These are phyloP conservation scores for Mesorhabditis spiculigera DNA, from an alignment of 2,888 invertebrate species.

Conservation along the genomic window DNA sequence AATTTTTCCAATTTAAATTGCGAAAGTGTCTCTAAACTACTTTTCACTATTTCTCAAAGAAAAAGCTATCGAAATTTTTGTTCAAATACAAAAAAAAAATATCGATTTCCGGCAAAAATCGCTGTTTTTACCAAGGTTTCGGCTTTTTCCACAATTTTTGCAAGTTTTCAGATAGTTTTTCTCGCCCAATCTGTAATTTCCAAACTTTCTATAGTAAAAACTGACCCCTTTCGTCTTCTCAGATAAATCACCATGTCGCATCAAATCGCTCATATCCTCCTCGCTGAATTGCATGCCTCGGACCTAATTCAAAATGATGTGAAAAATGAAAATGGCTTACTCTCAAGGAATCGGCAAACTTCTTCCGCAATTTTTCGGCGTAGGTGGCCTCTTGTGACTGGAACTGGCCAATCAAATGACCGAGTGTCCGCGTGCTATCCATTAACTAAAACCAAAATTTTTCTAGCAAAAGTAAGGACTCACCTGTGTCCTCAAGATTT, in stretches of 20 bases:
- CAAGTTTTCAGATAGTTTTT: too few species aligned
- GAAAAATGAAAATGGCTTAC: not conserved
- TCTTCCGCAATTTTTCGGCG: not conserved
- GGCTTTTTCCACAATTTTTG: too few species aligned
- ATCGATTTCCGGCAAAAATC: too few species aligned
- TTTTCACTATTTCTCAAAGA: not conserved
- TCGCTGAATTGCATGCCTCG: not conserved
- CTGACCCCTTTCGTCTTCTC: constrained; percentile 9
- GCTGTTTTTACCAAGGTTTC: too few species aligned
- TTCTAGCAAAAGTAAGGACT: not conserved
- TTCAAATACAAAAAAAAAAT: too few species aligned
- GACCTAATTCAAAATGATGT: not conserved
- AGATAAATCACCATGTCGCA: not conserved
- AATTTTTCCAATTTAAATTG: not conserved
- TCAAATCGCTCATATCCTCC: not conserved
- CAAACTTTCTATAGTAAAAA: not conserved
- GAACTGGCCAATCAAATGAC: not conserved
- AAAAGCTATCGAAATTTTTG: too few species aligned
- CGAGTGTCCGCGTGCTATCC: not conserved
- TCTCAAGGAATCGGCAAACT: not conserved
- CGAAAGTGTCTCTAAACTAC: not conserved
- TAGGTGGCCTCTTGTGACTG: not conserved
- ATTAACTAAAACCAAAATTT: not conserved
- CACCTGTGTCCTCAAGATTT: constrained; percentile 1
- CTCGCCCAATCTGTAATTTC: too few species aligned